Evolutionary conservation across 2,888 invertebrate genomes (phyloP).

Genomic region (Elegia similella): DNA sequence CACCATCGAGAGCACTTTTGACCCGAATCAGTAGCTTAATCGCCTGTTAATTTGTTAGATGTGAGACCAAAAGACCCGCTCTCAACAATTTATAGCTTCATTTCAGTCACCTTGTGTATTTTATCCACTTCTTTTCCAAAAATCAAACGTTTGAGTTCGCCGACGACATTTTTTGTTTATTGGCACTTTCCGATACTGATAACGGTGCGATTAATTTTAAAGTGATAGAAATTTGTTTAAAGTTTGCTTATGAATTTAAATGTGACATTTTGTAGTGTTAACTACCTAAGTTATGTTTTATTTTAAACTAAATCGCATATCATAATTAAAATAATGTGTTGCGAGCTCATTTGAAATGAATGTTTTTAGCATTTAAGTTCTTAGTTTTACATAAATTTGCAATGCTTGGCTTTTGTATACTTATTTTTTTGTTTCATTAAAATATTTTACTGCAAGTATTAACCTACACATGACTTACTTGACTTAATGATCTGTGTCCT

Average conservation of each 20-base stretch:
- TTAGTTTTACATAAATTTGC: too few relatives aligned
- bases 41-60: conserved; percentile 78
- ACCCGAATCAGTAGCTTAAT: conserved; percentile 78
- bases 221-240: conserved; percentile 29
- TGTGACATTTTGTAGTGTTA: conserved; percentile 4
- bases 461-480: too few relatives aligned
- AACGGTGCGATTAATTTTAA: conserved; percentile 47
- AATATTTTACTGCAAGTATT: too few relatives aligned
- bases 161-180: conserved; percentile 41
- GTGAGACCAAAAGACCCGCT: conserved; percentile 70
- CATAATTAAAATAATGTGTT: neutral
- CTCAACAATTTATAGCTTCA: conserved; percentile 73
- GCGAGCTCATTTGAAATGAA: too few relatives aligned
- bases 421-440: too few relatives aligned
- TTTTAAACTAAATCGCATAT: neutral
- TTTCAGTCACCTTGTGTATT: conserved; percentile 64
- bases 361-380: too few relatives aligned
- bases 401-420: too few relatives aligned
- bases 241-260: conserved; percentile 6
- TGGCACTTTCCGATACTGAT: conserved; percentile 41
- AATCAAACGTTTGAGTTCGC: conserved; percentile 38
- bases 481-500: too few relatives aligned
- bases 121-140: conserved; percentile 48
- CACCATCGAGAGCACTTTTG: conserved; percentile 55
- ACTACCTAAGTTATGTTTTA: conserved; percentile 1